These are phyloP conservation scores for Zaprionus africanus DNA, from an alignment of 1,140 invertebrate genomes.

Conservation along the genomic window DNA sequence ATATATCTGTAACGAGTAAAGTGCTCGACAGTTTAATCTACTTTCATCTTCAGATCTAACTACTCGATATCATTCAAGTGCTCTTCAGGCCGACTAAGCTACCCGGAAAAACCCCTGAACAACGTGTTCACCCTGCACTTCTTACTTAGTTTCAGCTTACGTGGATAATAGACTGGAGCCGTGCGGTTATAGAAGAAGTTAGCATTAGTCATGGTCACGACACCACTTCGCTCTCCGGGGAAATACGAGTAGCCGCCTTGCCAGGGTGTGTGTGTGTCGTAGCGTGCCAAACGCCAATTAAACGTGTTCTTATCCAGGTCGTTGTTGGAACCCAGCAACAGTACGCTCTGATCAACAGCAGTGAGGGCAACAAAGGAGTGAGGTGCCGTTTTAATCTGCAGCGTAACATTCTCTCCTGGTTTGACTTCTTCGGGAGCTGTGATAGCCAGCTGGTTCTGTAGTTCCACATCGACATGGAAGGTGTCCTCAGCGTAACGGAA, in stretches of 20 bases:
- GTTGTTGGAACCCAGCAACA: slow-evolving; percentile 86
- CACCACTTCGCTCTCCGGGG: slow-evolving; percentile 68
- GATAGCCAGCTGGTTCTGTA: slow-evolving; percentile 87
- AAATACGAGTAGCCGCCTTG: slow-evolving; percentile 77
- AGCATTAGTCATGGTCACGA: slow-evolving; percentile 79
- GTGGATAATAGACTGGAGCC: slow-evolving; percentile 21
- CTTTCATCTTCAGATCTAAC: no score
- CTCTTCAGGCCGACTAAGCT: neutral
- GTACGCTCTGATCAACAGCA: slow-evolving; percentile 94
- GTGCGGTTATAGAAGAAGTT: slow-evolving; percentile 76
- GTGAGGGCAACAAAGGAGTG: slow-evolving; percentile 94
- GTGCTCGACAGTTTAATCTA: no score
- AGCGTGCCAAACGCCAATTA: slow-evolving; percentile 77
- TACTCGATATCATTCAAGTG: no score
- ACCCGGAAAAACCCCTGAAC: neutral
- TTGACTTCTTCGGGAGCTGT: slow-evolving; percentile 85
- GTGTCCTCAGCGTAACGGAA: slow-evolving; percentile 92
- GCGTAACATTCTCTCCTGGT: slow-evolving; percentile 89
- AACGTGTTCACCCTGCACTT: neutral
- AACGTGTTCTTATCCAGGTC: slow-evolving; percentile 73
- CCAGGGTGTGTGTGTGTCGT: slow-evolving; percentile 69
- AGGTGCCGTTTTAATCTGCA: slow-evolving; percentile 90
- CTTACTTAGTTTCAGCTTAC: slow-evolving; percentile 46
- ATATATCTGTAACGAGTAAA: no score
- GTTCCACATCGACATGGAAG: slow-evolving; percentile 90